Percentiles rank a stretch among this genome's conserved stretches.
These are phyloP conservation scores for Drosophila siamana DNA, from an alignment of 2,888 invertebrate genomes.

Conservation along the genomic window DNA sequence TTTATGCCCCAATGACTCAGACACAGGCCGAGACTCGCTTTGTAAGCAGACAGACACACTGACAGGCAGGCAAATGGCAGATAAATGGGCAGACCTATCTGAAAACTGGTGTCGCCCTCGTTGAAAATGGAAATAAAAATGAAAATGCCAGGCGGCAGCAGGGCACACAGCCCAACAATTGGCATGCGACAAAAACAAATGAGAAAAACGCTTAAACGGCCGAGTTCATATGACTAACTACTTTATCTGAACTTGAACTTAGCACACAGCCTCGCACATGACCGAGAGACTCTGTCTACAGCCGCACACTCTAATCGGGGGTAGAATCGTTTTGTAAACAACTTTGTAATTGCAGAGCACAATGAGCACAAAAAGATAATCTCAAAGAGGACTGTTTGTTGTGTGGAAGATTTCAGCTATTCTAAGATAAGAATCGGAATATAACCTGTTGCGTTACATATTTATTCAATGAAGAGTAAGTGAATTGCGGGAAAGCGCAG, in stretches of 20 bases:
- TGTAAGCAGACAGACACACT: neutral
- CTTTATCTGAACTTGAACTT: conserved; percentile 37
- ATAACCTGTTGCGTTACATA: no score
- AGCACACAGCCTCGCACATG: conserved; percentile 18
- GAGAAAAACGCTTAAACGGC: conserved; percentile 11
- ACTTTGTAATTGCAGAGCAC: neutral
- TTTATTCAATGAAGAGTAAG: no score
- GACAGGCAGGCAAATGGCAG: neutral
- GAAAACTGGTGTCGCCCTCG: conserved; percentile 8
- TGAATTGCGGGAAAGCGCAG: no score
- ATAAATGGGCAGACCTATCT: neutral
- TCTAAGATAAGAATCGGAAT: no score
- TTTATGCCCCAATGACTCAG: conserved; percentile 23
- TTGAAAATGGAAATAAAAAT: conserved; percentile 14
- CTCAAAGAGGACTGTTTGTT: neutral
- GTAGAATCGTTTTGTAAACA: neutral
- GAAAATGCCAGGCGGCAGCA: conserved; percentile 10
- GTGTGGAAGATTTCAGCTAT: neutral
- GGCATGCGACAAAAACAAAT: conserved; percentile 23
- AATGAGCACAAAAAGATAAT: neutral
- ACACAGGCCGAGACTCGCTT: neutral
- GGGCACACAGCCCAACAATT: conserved; percentile 11
- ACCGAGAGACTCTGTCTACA: conserved; percentile 16
- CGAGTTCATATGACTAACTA: conserved; percentile 28
- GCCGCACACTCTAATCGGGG: conserved; percentile 8